Percentiles rank a stretch among this genome's conserved stretches.
phyloP scores from a whole-genome alignment of 2,113 vertebrate genomes.

The Strix aluco region DNA sequence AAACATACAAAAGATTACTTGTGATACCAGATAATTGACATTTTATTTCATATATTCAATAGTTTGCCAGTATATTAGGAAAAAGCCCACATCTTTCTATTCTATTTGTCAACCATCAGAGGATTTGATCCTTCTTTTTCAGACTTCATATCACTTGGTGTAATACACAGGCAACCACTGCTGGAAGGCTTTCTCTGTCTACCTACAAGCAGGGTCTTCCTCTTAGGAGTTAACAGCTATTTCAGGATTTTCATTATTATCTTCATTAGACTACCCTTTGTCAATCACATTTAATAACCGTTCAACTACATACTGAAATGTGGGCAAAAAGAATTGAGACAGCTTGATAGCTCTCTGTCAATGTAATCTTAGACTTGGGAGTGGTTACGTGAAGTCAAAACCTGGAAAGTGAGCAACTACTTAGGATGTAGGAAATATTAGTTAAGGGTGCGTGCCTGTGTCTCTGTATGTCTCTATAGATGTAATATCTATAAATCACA shows the following conservation, averaged over 20 bases:
- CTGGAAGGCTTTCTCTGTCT: background rate
- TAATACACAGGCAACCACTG: background rate
- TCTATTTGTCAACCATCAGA: background rate
- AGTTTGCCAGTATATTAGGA: background rate
- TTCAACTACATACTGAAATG: background rate
- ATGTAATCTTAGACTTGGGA: background rate
- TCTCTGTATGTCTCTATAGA: background rate
- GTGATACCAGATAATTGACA: background rate
- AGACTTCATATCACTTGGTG: background rate
- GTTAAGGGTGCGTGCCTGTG: background rate
- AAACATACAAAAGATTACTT: background rate
- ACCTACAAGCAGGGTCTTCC: background rate
- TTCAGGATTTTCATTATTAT: background rate
- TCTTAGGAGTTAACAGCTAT: background rate
- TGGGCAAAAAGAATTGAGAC: fast-evolving
- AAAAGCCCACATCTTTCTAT: fast-evolving
- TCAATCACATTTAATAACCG: background rate
- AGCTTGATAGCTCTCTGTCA: background rate
- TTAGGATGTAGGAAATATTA: background rate
- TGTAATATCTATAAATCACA: background rate
- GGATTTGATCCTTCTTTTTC: background rate
- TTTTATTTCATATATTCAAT: background rate
- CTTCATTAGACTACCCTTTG: background rate
- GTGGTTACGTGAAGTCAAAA: background rate
- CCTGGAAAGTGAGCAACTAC: background rate